Conservation (phyloP, 2,888 invertebrate species). For the Diarsia brunnea region DNA sequence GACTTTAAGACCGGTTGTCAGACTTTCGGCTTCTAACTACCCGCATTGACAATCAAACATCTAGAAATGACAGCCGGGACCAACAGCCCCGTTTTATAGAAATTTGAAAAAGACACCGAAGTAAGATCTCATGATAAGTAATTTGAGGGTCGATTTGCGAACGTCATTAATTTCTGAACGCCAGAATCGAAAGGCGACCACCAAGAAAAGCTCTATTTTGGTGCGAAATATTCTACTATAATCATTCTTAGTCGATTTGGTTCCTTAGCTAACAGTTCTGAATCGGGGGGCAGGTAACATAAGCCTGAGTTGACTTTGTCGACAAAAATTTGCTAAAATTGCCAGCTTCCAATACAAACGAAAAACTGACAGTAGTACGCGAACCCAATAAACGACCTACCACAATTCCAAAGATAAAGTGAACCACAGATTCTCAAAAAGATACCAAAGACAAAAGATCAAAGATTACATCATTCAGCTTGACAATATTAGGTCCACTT, state of each 20-base stretch:
- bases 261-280: neutral
- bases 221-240: neutral
- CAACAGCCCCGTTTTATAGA: neutral
- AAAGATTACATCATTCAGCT: constrained; percentile 75
- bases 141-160: neutral
- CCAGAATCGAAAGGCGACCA: neutral
- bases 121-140: constrained; percentile 15
- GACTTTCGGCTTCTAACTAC: neutral
- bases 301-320: constrained; percentile 12
- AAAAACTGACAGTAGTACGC: constrained; percentile 68
- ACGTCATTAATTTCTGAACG: neutral
- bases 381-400: constrained; percentile 75
- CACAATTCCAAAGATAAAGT: constrained; percentile 67
- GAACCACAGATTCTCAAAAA: constrained; percentile 55
- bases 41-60: neutral
- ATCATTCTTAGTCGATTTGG: neutral
- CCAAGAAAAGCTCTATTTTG: neutral
- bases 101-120: neutral
- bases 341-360: constrained; percentile 22
- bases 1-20: too few relatives aligned
- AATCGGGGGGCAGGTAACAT: constrained; percentile 37
- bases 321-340: constrained; percentile 10
- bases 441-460: constrained; percentile 66
- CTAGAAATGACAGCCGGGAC: neutral
- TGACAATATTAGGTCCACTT: constrained; percentile 72